Conservation (phyloP, 2,797 vertebrate species). For the Melanotaenia nigrans region DNA sequence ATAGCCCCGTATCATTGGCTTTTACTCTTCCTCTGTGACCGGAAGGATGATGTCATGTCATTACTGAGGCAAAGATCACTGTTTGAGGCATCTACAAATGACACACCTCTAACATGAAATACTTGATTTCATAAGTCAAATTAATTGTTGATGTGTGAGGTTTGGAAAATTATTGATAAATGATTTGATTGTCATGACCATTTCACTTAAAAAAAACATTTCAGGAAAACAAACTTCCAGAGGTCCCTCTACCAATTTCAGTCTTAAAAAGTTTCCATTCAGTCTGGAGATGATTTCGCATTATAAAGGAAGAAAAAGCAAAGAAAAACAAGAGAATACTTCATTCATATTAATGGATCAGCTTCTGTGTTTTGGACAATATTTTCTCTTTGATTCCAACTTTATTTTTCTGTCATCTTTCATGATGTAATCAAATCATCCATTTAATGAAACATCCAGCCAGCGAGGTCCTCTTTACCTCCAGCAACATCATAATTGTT, state of each 20-base stretch:
- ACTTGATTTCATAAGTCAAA: too few relatives aligned
- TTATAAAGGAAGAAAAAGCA: neutral
- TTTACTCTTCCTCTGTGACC: too few relatives aligned
- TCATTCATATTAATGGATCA: constrained; percentile 20
- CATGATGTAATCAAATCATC: constrained; percentile 42
- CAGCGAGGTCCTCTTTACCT: constrained; percentile 12
- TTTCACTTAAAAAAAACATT: too few relatives aligned
- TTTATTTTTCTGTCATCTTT: constrained; percentile 20
- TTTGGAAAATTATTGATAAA: neutral
- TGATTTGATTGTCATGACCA: too few relatives aligned
- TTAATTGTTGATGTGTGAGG: neutral
- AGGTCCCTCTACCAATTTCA: neutral
- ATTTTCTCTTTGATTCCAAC: constrained; percentile 33
- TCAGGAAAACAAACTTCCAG: too few relatives aligned
- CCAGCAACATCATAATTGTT: constrained; percentile 18
- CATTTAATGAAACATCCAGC: constrained; percentile 30
- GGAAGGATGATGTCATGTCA: too few relatives aligned
- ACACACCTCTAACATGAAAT: too few relatives aligned
- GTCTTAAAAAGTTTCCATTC: neutral
- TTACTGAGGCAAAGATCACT: too few relatives aligned
- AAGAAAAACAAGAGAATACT: neutral
- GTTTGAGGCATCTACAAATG: too few relatives aligned
- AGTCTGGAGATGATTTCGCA: neutral
- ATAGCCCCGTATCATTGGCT: too few relatives aligned
- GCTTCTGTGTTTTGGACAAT: constrained; percentile 22